These are phyloP conservation scores for Lanistes nyassanus DNA, from an alignment of 1,140 invertebrate genomes.

Conservation along the genomic window DNA sequence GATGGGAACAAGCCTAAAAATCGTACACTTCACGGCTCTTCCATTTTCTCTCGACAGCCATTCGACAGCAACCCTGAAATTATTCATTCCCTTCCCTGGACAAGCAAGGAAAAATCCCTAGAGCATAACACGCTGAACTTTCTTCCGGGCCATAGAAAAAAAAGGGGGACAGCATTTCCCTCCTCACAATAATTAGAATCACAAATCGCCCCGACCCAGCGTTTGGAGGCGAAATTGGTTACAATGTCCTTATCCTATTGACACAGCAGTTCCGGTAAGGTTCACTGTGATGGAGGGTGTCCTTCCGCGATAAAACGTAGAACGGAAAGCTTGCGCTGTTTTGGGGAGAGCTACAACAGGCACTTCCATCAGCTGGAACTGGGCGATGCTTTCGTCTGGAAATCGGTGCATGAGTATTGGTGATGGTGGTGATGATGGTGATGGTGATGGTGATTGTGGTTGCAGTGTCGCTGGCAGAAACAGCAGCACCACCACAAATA, in stretches of 20 bases:
- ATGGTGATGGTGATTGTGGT: too few relatives aligned
- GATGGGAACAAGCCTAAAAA: not conserved
- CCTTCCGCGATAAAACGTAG: slow-evolving; percentile 18
- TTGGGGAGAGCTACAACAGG: not conserved
- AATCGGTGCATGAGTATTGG: too few relatives aligned
- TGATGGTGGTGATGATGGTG: too few relatives aligned
- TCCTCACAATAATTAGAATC: slow-evolving; percentile 23
- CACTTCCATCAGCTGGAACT: not conserved
- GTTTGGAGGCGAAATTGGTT: slow-evolving; percentile 15
- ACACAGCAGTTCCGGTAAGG: slow-evolving; percentile 17
- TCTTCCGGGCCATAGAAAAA: not conserved
- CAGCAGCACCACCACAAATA: too few relatives aligned
- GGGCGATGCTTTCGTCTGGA: too few relatives aligned
- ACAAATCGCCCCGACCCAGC: slow-evolving; percentile 15
- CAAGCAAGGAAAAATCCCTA: not conserved
- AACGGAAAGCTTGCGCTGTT: not conserved
- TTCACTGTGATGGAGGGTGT: slow-evolving; percentile 15
- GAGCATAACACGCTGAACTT: not conserved
- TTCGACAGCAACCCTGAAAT: too few relatives aligned
- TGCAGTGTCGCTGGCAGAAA: too few relatives aligned
- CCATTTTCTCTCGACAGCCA: too few relatives aligned
- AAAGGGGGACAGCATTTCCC: not conserved
- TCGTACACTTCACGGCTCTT: not conserved
- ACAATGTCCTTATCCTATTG: slow-evolving; percentile 24
- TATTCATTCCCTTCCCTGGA: not conserved